Conservation (phyloP, 2,113 vertebrate genomes). For the Garra rufa region DNA sequence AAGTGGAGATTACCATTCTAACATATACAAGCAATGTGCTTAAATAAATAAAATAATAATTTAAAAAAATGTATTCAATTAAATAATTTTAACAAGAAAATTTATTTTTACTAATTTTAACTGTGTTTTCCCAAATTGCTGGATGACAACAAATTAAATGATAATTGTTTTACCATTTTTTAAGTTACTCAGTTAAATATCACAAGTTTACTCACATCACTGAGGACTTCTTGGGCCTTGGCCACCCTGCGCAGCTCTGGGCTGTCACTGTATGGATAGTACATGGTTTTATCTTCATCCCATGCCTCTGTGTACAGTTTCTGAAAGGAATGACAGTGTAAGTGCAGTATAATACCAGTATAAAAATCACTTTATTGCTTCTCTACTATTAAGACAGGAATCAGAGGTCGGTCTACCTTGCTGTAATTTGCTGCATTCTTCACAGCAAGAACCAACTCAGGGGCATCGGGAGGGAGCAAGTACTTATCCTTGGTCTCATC, state of each 20-base stretch:
- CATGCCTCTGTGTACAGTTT: slow-evolving; percentile 93
- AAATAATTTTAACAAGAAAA: no score
- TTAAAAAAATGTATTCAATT: no score
- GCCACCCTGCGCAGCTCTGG: slow-evolving; percentile 95
- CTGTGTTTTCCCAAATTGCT: neutral
- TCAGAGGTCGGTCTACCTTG: slow-evolving; percentile 78
- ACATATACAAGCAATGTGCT: no score
- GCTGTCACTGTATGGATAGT: slow-evolving; percentile 92
- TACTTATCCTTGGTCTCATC: slow-evolving; percentile 96
- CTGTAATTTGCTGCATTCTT: slow-evolving; percentile 94
- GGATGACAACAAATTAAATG: neutral
- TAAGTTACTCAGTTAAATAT: neutral
- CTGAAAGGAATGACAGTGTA: slow-evolving; percentile 68
- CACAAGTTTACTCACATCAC: slow-evolving; percentile 83
- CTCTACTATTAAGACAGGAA: neutral
- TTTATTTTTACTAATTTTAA: no score
- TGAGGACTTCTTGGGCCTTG: slow-evolving; percentile 91
- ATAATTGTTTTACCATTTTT: neutral
- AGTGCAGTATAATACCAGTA: neutral
- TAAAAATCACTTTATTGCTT: neutral
- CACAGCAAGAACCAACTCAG: slow-evolving; percentile 93
- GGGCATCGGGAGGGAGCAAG: slow-evolving; percentile 94
- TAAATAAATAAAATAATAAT: no score
- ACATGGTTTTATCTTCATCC: slow-evolving; percentile 90
- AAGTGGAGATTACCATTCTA: no score